phyloP scores from a whole-genome alignment of 1,140 invertebrate species.

The Pogonus chalceus region DNA sequence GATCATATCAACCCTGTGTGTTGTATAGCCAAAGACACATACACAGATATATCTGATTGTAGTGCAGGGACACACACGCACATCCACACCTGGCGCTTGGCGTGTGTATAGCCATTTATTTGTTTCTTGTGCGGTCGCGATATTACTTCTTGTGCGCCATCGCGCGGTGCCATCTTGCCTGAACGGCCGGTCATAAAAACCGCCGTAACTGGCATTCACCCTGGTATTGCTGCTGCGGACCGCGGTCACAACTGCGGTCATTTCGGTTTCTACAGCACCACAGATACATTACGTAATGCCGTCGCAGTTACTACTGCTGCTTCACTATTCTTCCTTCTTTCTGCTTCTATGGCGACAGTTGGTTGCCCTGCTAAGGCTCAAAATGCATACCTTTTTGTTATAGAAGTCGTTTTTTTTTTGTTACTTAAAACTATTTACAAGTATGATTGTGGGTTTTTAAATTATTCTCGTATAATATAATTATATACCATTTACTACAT shows the following conservation, averaged over 20 bases:
- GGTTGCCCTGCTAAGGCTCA: too few relatives aligned
- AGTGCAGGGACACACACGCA: too few relatives aligned
- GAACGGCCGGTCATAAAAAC: conserved; percentile 2
- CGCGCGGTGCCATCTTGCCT: neutral
- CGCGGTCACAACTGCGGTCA: conserved; percentile 7
- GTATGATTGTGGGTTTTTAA: too few relatives aligned
- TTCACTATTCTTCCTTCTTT: neutral
- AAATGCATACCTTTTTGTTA: too few relatives aligned
- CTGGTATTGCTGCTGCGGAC: conserved; percentile 1
- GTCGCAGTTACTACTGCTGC: neutral
- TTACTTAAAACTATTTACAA: too few relatives aligned
- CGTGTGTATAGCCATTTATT: conserved; percentile 9
- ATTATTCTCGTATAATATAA: too few relatives aligned
- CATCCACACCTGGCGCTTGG: neutral
- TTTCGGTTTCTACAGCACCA: conserved; percentile 5
- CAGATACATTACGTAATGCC: conserved; percentile 4
- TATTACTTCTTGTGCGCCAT: conserved; percentile 9
- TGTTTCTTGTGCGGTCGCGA: conserved; percentile 5
- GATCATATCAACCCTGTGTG: too few relatives aligned
- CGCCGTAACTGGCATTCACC: neutral
- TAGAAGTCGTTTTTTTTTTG: too few relatives aligned
- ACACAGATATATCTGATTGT: too few relatives aligned
- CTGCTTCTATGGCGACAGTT: neutral
- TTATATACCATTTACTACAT: too few relatives aligned
- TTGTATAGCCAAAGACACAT: too few relatives aligned